Base-by-base conservation (phyloP, 2,113 vertebrate species). In the Otis tarda region DNA sequence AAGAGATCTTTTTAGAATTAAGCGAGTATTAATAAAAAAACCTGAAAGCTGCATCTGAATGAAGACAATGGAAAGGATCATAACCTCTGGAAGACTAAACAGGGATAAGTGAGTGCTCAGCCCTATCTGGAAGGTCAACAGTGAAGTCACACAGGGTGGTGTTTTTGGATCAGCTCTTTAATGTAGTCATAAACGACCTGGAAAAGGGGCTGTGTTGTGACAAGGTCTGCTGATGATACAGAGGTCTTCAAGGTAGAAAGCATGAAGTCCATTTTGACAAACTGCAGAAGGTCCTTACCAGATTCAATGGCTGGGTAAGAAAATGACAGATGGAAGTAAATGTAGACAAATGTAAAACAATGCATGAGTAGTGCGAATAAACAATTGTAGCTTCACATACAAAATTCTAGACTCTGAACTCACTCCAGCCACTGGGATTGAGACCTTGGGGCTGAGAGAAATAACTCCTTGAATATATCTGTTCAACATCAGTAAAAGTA, bases 341-440 rank as follows among this genome's bases (percentile, higher is more conserved):
- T 8, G 10, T 35, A 76, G 14, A 18, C 35, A 60, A 27, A 60
- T 2, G 0, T n/a, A 59, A 64, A 83, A 39, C 3, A 33, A 50
- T 1, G 0, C 19, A 19, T 0, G 0, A 17, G 4, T 41, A 15
- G 4, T 12, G 30, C 63, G 24, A 69, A 83, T 49, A 68, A 91
- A 24, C 8, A 35, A 21, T 59, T 79, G 9, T 21, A 25, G 6
- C 24, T 63, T 87, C 31, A 21, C 8, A 49, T 18, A n/a, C 2
- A 76, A 73, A 83, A 45, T 33, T 0, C 28, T 37, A 17, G 7
- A 39, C 24, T 22, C 31, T 76, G 53, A 92, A 47, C 16, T 76
- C 19, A 25, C 18, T 43, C 9, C 39, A 84, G 31, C 8, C 23
- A 7, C 20, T 33, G 20, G 7, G 30, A 90, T 33, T 49, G 30